Percentiles rank a stretch among this genome's conserved stretches.
phyloP scores from a whole-genome alignment of 1,140 invertebrate species.

The Platorchestia sp. region DNA sequence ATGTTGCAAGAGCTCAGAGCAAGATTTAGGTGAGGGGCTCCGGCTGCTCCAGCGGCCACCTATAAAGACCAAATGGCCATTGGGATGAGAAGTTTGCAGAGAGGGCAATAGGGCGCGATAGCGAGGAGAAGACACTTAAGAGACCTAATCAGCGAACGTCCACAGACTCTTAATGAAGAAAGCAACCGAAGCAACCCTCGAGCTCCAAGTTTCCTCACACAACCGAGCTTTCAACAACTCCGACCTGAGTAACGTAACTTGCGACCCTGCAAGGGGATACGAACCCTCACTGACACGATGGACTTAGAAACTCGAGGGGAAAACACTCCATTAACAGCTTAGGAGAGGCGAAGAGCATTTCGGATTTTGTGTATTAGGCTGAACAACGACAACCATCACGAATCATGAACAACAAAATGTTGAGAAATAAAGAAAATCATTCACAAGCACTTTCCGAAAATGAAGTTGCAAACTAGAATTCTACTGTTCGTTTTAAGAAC shows the following conservation, averaged over 20 bases:
- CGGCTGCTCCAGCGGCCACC: conserved; percentile 1
- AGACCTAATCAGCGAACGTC: conserved; percentile 52
- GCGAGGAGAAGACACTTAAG: conserved; percentile 53
- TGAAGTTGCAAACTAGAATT: neutral
- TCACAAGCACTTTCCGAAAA: neutral
- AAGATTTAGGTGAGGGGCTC: neutral
- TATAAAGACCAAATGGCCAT: conserved; percentile 52
- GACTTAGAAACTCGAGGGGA: conserved; percentile 24
- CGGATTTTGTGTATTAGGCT: neutral
- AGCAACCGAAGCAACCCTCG: conserved; percentile 19
- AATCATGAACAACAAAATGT: neutral
- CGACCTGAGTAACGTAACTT: conserved; percentile 1
- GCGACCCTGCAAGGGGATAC: neutral
- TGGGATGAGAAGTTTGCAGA: conserved; percentile 50
- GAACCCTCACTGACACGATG: neutral
- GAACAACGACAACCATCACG: neutral
- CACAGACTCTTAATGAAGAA: conserved; percentile 49
- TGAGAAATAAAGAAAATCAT: neutral
- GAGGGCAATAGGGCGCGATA: conserved; percentile 49
- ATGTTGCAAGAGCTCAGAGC: neutral
- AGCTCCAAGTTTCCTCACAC: conserved; percentile 28
- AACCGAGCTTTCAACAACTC: conserved; percentile 41
- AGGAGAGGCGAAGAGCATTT: neutral
- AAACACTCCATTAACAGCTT: neutral
- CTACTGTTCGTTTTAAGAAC: neutral